These are phyloP conservation scores for Lochmaea capreae DNA, from an alignment of 2,888 invertebrate species.

Conservation along the genomic window DNA sequence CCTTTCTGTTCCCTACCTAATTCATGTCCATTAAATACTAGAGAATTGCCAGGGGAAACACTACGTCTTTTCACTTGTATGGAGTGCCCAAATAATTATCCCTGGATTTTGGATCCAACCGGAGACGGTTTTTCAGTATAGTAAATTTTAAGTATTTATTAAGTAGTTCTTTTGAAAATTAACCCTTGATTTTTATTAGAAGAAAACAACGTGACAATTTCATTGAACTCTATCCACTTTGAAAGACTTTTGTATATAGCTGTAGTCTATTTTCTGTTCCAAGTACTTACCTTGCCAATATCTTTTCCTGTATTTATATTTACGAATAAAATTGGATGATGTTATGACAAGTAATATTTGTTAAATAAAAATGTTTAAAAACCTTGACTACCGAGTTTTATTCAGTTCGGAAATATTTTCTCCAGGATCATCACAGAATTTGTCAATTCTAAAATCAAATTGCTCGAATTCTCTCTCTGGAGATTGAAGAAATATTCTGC, in stretches of 20 bases:
- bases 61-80: conserved; percentile 93
- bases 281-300: conserved; percentile 28
- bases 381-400: conserved; percentile 63
- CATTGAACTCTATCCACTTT: conserved; percentile 35
- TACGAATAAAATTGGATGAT: conserved; percentile 19
- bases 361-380: conserved; percentile 46
- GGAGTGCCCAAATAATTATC: conserved; percentile 96
- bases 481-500: too few species aligned
- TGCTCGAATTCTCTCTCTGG: too few species aligned
- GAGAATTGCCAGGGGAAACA: conserved; percentile 92
- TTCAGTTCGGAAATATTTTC: conserved; percentile 56
- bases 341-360: conserved; percentile 36
- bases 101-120: conserved; percentile 94
- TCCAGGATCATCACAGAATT: too few species aligned
- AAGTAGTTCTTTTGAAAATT: conserved; percentile 41
- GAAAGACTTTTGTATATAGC: conserved; percentile 59
- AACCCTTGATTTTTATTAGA: conserved; percentile 21
- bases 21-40: conserved; percentile 88
- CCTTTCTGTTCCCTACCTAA: conserved; percentile 93
- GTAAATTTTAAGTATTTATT: conserved; percentile 70
- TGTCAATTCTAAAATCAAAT: too few species aligned
- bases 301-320: conserved; percentile 27
- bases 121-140: conserved; percentile 90
- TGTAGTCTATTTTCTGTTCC: conserved; percentile 40
- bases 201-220: conserved; percentile 21